Percentiles rank a stretch among this genome's conserved stretches.
phyloP scores from a whole-genome alignment of 2,888 invertebrate genomes.

The Microctonus hyperodae region DNA sequence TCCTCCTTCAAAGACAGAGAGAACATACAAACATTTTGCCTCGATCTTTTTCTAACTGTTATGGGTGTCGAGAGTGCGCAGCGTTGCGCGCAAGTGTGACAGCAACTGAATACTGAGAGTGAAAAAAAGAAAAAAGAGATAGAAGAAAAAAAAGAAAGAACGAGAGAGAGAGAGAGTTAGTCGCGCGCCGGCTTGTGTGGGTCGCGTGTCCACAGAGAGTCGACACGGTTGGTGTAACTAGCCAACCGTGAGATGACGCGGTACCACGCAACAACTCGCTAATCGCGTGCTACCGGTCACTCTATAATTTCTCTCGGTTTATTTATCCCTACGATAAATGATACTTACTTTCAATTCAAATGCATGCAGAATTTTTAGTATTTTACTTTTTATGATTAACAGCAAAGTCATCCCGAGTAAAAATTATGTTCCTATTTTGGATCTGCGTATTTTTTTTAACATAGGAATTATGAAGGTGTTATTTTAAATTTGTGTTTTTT shows the following conservation, averaged over 20 bases:
- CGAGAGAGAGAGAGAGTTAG: slow-evolving; percentile 35
- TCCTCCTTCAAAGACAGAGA: slow-evolving; percentile 40
- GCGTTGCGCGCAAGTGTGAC: slow-evolving; percentile 10
- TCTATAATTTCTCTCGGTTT: slow-evolving; percentile 31
- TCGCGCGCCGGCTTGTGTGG: slow-evolving; percentile 44
- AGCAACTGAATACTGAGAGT: slow-evolving; percentile 26
- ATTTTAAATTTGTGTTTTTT: no score
- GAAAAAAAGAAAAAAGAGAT: slow-evolving; percentile 22
- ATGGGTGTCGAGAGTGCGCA: background rate
- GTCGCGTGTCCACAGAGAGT: slow-evolving; percentile 41
- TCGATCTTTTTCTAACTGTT: slow-evolving; percentile 35
- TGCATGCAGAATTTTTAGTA: background rate
- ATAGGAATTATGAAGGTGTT: no score
- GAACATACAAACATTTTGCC: slow-evolving; percentile 5
- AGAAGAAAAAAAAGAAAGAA: slow-evolving; percentile 32
- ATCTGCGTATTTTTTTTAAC: no score
- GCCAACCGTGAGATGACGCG: slow-evolving; percentile 56
- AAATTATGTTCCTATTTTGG: no score
- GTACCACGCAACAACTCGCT: slow-evolving; percentile 47
- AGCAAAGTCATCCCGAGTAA: no score
- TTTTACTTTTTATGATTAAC: background rate
- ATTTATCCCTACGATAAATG: slow-evolving; percentile 11
- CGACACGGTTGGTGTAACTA: slow-evolving; percentile 45
- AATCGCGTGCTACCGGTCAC: slow-evolving; percentile 47
- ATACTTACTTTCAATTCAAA: slow-evolving; percentile 24